Conservation (phyloP, 1,140 invertebrate genomes). For the Lucilia cuprina region DNA sequence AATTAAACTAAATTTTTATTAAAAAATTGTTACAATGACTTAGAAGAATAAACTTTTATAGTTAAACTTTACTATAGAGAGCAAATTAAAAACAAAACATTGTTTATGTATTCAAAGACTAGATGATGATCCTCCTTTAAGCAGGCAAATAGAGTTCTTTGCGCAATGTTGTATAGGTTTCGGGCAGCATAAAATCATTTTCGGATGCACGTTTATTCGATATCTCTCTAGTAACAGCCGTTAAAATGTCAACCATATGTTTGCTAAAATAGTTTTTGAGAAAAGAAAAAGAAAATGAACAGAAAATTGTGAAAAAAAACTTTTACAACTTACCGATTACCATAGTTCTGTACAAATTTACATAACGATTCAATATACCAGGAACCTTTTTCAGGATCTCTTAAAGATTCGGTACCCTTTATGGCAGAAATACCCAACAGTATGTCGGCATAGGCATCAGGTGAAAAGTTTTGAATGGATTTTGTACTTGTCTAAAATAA, state of each 20-base stretch:
- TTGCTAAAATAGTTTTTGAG: conserved; percentile 37
- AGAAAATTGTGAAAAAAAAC: no score
- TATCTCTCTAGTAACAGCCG: conserved; percentile 44
- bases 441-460: conserved; percentile 47
- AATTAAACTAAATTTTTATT: no score
- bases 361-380: conserved; percentile 60
- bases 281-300: background rate
- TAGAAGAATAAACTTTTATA: no score
- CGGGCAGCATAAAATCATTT: conserved; percentile 50
- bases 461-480: background rate
- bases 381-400: conserved; percentile 50
- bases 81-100: no score
- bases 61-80: no score
- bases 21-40: no score
- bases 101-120: no score
- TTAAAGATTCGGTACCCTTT: conserved; percentile 47
- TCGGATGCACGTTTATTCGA: conserved; percentile 45
- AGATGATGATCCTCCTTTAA: no score
- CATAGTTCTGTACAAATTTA: conserved; percentile 42
- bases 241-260: conserved; percentile 54
- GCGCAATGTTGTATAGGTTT: conserved; percentile 37
- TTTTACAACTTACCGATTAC: conserved; percentile 42
- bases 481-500: no score
- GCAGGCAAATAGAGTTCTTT: conserved; percentile 44
- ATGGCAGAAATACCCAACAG: conserved; percentile 56